Evolutionary conservation across 2,888 invertebrate genomes (phyloP).

Genomic region (Phyllotreta cruciferae): DNA sequence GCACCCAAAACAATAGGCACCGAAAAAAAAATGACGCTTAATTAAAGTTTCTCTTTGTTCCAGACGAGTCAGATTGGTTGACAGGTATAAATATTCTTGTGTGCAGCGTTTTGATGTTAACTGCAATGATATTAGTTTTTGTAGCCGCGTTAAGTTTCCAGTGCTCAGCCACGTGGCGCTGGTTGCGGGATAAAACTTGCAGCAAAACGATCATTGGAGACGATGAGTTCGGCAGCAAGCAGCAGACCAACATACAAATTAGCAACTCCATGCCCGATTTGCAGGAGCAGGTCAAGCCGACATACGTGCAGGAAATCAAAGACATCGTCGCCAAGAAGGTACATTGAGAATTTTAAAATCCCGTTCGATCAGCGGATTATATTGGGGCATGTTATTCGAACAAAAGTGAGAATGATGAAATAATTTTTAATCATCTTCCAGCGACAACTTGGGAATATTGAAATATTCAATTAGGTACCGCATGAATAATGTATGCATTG

Average conservation of each 20-base stretch:
- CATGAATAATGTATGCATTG: too few relatives aligned
- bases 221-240: slow-evolving; percentile 62
- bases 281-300: slow-evolving; percentile 71
- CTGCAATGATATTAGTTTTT: slow-evolving; percentile 68
- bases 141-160: slow-evolving; percentile 76
- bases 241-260: slow-evolving; percentile 75
- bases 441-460: too few relatives aligned
- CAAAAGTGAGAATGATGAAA: too few relatives aligned
- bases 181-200: slow-evolving; percentile 68
- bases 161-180: slow-evolving; percentile 76
- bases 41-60: slow-evolving; percentile 36
- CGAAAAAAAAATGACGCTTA: not conserved
- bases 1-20: too few relatives aligned
- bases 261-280: slow-evolving; percentile 79
- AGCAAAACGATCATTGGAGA: slow-evolving; percentile 48
- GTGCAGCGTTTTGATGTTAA: slow-evolving; percentile 54
- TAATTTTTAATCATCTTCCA: too few relatives aligned
- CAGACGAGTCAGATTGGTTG: slow-evolving; percentile 57
- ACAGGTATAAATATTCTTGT: slow-evolving; percentile 55
- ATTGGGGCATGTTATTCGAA: not conserved
- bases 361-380: not conserved
- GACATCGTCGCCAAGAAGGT: slow-evolving; percentile 73
- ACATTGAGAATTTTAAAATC: slow-evolving; percentile 38
- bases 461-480: too few relatives aligned
- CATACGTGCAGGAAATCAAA: slow-evolving; percentile 77